phyloP scores from a whole-genome alignment of 2,888 invertebrate species.

The Cenopis cana region DNA sequence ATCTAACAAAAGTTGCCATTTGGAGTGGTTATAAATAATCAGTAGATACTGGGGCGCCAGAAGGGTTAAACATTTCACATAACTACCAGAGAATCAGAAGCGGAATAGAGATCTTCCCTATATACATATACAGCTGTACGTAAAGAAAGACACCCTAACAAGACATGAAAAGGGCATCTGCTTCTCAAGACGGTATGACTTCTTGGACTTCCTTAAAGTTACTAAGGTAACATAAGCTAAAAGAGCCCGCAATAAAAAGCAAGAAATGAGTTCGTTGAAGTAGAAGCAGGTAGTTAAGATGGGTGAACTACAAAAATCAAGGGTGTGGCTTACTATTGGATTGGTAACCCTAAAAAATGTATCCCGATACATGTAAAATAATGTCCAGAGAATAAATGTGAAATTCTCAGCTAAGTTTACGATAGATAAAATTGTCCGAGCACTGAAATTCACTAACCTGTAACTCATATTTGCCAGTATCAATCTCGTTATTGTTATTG shows the following conservation, averaged over 20 bases:
- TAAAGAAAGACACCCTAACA: neutral
- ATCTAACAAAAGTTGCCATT: too few species aligned
- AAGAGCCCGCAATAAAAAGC: neutral
- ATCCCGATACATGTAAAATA: neutral
- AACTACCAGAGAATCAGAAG: constrained; percentile 38
- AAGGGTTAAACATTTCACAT: constrained; percentile 26
- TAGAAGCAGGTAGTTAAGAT: neutral
- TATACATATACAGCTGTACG: too few species aligned
- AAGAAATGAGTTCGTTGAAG: neutral
- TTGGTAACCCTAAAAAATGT: too few species aligned
- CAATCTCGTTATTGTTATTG: too few species aligned
- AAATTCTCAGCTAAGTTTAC: too few species aligned
- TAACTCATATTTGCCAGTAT: too few species aligned
- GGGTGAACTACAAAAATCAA: neutral
- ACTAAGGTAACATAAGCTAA: constrained; percentile 5
- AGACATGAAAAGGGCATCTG: neutral
- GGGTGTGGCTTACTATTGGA: neutral
- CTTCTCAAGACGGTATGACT: neutral
- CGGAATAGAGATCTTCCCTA: neutral
- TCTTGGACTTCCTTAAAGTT: neutral
- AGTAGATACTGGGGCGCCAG: neutral
- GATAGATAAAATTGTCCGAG: too few species aligned
- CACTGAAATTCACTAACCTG: too few species aligned
- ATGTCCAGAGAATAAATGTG: too few species aligned
- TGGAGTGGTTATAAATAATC: neutral